Base-by-base conservation (phyloP, 2,113 vertebrate species). In the Bufo gargarizans region DNA sequence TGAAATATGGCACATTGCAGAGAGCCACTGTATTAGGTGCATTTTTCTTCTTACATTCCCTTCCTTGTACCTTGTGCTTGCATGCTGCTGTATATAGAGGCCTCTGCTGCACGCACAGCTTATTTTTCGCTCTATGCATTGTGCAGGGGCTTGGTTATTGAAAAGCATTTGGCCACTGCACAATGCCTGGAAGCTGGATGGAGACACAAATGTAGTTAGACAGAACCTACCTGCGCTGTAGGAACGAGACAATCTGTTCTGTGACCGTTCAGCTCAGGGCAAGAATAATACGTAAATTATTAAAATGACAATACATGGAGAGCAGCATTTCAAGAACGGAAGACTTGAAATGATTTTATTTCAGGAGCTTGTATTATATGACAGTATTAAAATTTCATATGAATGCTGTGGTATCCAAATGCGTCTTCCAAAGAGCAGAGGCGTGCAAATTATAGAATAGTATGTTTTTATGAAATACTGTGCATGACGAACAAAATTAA, bases 201-300 rank as follows among this genome's bases (percentile, higher is more conserved):
- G 67, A 86, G 78, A 84, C 85, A 84, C 72, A 89, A 84, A 87
- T 87, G 50, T 71, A 67, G 49, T 84, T 77, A 83, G 79, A 87
- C 59, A 87, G 72, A 56, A 77, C 56, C 80, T 82, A 59, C 65
- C 19, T 56, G 53, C 50, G 58, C 43, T 85, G 49, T 22, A 61
- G 71, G 47, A 84, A 61, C 74, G 7, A 71, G 84, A 82, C 61
- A 89, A 86, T 71, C 80, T 89, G 80, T 79, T 89, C n/a, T 87
- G 72, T 89, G 61, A 77, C 71, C 85, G 13, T 83, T 87, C 80
- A 61, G 85, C 79, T 72, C 13, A 77, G 33, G 84, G 80, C 74
- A 84, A 59, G 72, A 71, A 87, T 79, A 67, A 59, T 84, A 61
- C 59, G 83, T 87, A 33, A 79, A 84, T 77, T 88, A 84, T 84